phyloP scores from a whole-genome alignment of 2,113 vertebrate species.

The Periophthalmodon schlosseri region DNA sequence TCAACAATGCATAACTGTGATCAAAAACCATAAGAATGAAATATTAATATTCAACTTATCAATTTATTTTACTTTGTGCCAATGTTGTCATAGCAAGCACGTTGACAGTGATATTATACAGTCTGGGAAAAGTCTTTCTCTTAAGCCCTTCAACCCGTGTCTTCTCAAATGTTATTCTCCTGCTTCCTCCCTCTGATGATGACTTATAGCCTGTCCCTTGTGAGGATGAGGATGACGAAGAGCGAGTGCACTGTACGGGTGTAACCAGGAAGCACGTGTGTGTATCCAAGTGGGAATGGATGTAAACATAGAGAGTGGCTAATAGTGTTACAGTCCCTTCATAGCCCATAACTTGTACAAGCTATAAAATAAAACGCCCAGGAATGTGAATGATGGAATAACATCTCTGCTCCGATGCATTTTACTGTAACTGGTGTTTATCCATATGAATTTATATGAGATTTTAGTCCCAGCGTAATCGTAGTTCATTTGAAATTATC shows the following conservation, averaged over 20 bases:
- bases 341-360: slow-evolving; percentile 23
- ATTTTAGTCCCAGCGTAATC: slow-evolving; percentile 15
- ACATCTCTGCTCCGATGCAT: background rate
- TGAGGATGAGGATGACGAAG: slow-evolving; percentile 57
- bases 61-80: background rate
- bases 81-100: background rate
- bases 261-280: slow-evolving; percentile 67
- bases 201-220: slow-evolving; percentile 52
- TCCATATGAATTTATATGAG: slow-evolving; percentile 9
- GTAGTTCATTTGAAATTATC: slow-evolving; percentile 39
- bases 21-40: too few species aligned
- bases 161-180: slow-evolving; percentile 27
- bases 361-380: slow-evolving; percentile 1
- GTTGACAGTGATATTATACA: background rate
- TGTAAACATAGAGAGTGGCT: slow-evolving; percentile 61
- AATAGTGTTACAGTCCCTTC: slow-evolving; percentile 38
- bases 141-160: slow-evolving; percentile 25
- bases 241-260: slow-evolving; percentile 52
- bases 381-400: slow-evolving; percentile 5
- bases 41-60: background rate
- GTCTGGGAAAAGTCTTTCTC: background rate
- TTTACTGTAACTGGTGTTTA: slow-evolving; percentile 22
- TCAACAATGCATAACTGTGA: background rate
- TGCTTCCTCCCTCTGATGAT: slow-evolving; percentile 53
- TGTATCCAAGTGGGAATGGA: slow-evolving; percentile 59